Evolutionary conservation across 2,888 invertebrate species (phyloP).

Genomic region (Hymenopus coronatus): DNA sequence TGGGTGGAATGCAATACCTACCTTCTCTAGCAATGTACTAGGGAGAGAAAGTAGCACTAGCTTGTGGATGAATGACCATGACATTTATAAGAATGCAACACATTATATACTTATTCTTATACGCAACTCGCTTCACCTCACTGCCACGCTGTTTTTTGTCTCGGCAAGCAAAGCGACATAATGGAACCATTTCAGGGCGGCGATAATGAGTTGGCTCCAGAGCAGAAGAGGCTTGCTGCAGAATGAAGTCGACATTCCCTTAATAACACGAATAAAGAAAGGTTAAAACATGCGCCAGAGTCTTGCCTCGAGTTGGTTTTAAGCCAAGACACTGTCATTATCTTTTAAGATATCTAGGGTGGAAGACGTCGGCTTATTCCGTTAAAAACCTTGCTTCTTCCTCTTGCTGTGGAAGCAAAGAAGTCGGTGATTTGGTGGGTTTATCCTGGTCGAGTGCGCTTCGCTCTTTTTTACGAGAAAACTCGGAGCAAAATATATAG

Average conservation of each 20-base stretch:
- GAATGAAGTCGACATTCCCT: neutral
- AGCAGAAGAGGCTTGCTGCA: neutral
- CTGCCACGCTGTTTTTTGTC: neutral
- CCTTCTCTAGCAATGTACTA: no score
- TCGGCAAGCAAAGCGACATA: neutral
- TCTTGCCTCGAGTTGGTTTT: neutral
- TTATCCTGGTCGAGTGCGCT: no score
- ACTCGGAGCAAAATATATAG: no score
- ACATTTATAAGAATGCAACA: no score
- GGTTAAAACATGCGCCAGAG: neutral
- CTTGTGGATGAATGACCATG: no score
- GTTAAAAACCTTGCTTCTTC: neutral
- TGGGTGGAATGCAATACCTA: no score
- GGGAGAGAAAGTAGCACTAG: no score
- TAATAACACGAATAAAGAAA: neutral
- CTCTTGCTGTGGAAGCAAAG: no score
- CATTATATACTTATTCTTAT: no score
- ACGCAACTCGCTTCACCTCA: no score
- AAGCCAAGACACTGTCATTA: neutral
- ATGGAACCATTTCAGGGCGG: neutral
- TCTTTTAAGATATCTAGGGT: neutral
- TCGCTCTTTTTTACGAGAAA: no score
- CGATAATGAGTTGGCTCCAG: neutral
- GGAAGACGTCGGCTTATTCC: neutral
- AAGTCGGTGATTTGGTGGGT: no score